These are phyloP conservation scores for Diacarnus erythraeanus DNA, from an alignment of 37 sponge, comb jelly and placozoan genomes.

Conservation along the genomic window DNA sequence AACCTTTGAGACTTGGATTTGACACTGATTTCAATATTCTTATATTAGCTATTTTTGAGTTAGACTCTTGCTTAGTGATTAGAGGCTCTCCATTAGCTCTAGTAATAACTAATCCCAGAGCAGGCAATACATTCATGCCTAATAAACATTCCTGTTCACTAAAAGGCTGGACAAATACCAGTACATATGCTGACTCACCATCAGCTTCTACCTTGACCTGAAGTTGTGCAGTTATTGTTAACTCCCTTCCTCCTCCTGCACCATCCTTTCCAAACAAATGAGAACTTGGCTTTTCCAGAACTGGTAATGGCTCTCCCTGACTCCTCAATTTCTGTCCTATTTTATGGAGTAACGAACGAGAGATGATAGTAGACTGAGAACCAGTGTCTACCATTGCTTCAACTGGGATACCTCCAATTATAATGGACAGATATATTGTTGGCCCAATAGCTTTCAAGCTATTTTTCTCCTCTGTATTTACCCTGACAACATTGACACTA, in stretches of 20 bases:
- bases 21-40: background rate
- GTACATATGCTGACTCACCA: background rate
- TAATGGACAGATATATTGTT: background rate
- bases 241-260: background rate
- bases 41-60: background rate
- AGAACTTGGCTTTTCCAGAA: conserved; percentile 1
- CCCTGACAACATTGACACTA: background rate
- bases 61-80: background rate
- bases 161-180: background rate
- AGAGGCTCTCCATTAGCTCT: background rate
- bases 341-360: background rate
- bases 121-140: background rate
- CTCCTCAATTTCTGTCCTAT: background rate
- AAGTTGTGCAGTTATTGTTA: conserved; percentile 1
- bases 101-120: background rate
- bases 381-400: background rate
- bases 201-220: conserved; percentile 5
- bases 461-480: background rate
- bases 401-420: background rate
- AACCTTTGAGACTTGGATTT: background rate
- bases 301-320: background rate
- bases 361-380: background rate
- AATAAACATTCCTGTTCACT: conserved; percentile 7
- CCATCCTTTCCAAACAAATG: conserved; percentile 1
- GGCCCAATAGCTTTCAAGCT: background rate